These are phyloP conservation scores for Drosophila buzzatii DNA, from an alignment of 2,888 invertebrate species.

Conservation along the genomic window DNA sequence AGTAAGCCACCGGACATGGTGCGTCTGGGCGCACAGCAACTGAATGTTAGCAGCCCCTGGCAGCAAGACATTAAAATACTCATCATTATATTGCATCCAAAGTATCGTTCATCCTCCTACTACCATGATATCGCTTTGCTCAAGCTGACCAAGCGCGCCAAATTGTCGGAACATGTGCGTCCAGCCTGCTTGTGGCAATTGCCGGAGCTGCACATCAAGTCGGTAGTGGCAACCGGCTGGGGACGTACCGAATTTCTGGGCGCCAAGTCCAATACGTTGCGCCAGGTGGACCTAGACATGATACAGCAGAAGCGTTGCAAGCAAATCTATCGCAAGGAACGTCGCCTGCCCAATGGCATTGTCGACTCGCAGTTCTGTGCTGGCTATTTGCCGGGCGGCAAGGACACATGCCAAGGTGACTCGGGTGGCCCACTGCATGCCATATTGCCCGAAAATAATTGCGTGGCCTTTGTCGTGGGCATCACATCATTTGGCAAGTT, in stretches of 20 bases:
- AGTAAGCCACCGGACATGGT: slow-evolving; percentile 86
- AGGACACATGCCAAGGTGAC: slow-evolving; percentile 85
- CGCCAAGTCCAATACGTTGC: slow-evolving; percentile 82
- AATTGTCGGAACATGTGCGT: slow-evolving; percentile 76
- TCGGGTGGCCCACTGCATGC: slow-evolving; percentile 85
- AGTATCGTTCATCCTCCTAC: slow-evolving; percentile 86
- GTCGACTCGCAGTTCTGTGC: slow-evolving; percentile 85
- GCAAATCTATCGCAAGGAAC: slow-evolving; percentile 77
- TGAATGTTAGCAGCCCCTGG: slow-evolving; percentile 83
- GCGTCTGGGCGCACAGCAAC: slow-evolving; percentile 86
- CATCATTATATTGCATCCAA: slow-evolving; percentile 86
- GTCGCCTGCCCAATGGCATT: slow-evolving; percentile 83
- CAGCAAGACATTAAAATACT: slow-evolving; percentile 85
- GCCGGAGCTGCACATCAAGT: slow-evolving; percentile 66
- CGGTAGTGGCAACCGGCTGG: slow-evolving; percentile 84
- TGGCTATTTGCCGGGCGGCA: slow-evolving; percentile 83
- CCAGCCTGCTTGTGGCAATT: slow-evolving; percentile 85
- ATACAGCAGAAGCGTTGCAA: slow-evolving; percentile 79
- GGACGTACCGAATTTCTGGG: slow-evolving; percentile 83
- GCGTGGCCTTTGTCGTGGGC: slow-evolving; percentile 84
- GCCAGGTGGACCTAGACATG: slow-evolving; percentile 84
- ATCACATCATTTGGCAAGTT: slow-evolving; percentile 85
- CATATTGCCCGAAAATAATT: slow-evolving; percentile 80
- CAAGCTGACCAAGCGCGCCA: slow-evolving; percentile 82
- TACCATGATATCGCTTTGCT: slow-evolving; percentile 88